Conservation (phyloP, 1,140 invertebrate species). For the Harlomillsia oculata region DNA sequence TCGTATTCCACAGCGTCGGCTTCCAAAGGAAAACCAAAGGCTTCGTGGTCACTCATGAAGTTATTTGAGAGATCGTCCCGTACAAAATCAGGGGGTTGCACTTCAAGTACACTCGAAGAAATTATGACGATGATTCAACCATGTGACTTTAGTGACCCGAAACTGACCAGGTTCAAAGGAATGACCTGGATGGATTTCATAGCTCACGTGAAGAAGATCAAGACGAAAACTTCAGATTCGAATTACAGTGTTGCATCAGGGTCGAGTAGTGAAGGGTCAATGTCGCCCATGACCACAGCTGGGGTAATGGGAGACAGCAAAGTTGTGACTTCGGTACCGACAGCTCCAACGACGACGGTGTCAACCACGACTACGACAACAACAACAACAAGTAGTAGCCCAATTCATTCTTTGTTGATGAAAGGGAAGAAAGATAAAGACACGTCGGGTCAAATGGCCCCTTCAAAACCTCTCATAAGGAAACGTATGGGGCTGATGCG, state of each 20-base stretch:
- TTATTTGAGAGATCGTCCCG: constrained; percentile 48
- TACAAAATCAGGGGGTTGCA: constrained; percentile 46
- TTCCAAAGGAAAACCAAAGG: too few species aligned
- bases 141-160: constrained; percentile 51
- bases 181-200: constrained; percentile 45
- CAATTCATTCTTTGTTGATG: neutral
- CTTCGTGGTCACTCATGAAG: too few species aligned
- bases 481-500: constrained; percentile 36
- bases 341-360: neutral
- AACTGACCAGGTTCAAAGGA: constrained; percentile 48
- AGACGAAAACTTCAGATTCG: constrained; percentile 26
- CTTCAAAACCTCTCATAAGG: constrained; percentile 25
- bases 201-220: constrained; percentile 34
- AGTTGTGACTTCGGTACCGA: neutral
- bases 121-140: constrained; percentile 46
- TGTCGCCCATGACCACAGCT: constrained; percentile 1
- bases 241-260: constrained; percentile 23
- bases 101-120: constrained; percentile 46
- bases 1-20: too few species aligned
- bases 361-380: constrained; percentile 1
- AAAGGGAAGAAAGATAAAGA: constrained; percentile 4
- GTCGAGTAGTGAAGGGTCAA: constrained; percentile 2
- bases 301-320: neutral
- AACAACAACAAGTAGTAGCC: neutral
- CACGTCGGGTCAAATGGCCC: too few species aligned